phyloP scores from a whole-genome alignment of 2,888 invertebrate species.

The Cyaniris semiargus region DNA sequence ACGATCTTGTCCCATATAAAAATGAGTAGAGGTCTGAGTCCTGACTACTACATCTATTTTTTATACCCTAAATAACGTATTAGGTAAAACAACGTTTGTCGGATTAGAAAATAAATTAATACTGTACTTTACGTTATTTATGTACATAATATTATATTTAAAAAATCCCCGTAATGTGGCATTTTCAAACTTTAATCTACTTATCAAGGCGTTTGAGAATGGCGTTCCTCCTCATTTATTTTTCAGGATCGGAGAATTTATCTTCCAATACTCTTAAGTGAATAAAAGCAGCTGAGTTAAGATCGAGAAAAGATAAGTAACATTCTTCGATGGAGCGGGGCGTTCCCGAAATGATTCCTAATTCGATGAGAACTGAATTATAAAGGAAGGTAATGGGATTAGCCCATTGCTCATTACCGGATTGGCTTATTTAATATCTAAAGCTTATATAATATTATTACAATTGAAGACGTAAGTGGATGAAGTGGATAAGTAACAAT shows the following conservation, averaged over 20 bases:
- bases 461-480: neutral
- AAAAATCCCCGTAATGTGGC: neutral
- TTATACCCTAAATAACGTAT: too few species aligned
- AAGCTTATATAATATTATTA: neutral
- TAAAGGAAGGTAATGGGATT: constrained; percentile 4
- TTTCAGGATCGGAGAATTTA: constrained; percentile 8
- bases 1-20: too few species aligned
- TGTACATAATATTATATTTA: too few species aligned
- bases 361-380: constrained; percentile 26
- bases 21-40: too few species aligned
- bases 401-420: neutral
- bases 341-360: constrained; percentile 4
- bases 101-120: too few species aligned
- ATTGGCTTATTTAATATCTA: neutral
- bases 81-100: too few species aligned
- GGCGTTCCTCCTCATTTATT: constrained; percentile 6
- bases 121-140: too few species aligned
- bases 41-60: too few species aligned
- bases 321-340: neutral
- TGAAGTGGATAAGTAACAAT: too few species aligned
- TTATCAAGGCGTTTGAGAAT: neutral
- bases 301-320: constrained; percentile 17
- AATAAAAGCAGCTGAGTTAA: constrained; percentile 22
- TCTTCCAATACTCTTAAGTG: constrained; percentile 26
- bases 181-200: constrained; percentile 5